phyloP scores from a whole-genome alignment of 2,797 vertebrate species.

The Chiroxiphia lanceolata region DNA sequence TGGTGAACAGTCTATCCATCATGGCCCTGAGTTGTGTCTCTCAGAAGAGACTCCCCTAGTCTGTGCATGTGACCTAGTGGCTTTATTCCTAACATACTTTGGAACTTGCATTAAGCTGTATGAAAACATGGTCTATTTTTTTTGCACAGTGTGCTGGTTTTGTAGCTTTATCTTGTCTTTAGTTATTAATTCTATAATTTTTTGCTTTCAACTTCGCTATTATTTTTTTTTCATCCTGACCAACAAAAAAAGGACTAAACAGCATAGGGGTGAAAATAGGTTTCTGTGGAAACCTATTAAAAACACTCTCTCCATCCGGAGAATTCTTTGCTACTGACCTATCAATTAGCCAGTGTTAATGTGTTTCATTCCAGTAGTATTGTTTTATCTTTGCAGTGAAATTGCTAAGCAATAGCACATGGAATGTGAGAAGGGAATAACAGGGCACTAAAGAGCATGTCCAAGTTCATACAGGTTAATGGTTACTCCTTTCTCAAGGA shows the following conservation, averaged over 20 bases:
- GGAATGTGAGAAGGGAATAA: neutral
- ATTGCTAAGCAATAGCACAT: neutral
- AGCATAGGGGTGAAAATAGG: neutral
- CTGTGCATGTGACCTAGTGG: neutral
- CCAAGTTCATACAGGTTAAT: neutral
- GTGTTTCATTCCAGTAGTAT: neutral
- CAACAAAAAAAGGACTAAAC: neutral
- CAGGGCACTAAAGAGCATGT: rapidly evolving
- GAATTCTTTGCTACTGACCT: neutral
- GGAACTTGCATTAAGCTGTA: neutral
- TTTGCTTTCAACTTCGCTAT: neutral
- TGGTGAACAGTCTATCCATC: neutral
- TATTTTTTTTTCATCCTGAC: neutral
- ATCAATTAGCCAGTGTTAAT: neutral
- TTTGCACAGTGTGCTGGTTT: neutral
- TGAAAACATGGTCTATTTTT: neutral
- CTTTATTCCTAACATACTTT: neutral
- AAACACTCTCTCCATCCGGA: neutral
- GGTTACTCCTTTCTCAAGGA: neutral
- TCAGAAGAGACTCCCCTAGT: neutral
- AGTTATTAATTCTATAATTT: neutral
- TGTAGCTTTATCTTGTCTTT: neutral
- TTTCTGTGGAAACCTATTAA: neutral
- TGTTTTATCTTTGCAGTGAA: neutral
- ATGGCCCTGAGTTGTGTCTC: neutral